A percentile compares a stretch with the other conserved stretches of the same genome.
Evolutionary conservation across 2,113 vertebrate genomes (phyloP).

Genomic region (Anoplopoma fimbria): DNA sequence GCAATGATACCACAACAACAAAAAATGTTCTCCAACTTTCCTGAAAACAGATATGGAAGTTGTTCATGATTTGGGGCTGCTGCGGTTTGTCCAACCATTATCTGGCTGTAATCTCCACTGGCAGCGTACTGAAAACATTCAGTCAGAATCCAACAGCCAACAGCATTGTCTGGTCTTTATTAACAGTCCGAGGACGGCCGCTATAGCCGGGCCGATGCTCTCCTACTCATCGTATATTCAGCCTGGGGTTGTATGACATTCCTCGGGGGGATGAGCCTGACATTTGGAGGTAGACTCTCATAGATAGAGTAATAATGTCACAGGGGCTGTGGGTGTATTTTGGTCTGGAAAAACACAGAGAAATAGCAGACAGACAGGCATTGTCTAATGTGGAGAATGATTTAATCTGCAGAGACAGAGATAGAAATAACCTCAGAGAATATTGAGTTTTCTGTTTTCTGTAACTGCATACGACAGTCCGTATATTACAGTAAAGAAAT

Average conservation of each 20-base stretch:
- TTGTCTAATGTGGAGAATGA: conserved; percentile 61
- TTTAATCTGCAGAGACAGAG: conserved; percentile 63
- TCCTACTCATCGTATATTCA: conserved; percentile 73
- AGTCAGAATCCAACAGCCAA: conserved; percentile 36
- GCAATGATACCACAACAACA: conserved; percentile 28
- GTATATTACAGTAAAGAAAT: conserved; percentile 5
- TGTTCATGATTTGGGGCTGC: conserved; percentile 25
- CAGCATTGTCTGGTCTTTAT: conserved; percentile 71
- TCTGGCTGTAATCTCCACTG: conserved; percentile 51
- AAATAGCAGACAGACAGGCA: conserved; percentile 47
- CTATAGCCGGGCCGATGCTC: conserved; percentile 26
- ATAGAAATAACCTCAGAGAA: conserved; percentile 56
- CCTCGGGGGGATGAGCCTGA: conserved; percentile 74
- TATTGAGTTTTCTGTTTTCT: conserved; percentile 58
- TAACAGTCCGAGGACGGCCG: conserved; percentile 59
- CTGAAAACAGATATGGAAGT: conserved; percentile 55
- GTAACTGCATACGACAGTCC: conserved; percentile 19
- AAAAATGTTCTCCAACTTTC: conserved; percentile 38
- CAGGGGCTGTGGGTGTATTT: conserved; percentile 64
- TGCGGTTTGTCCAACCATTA: conserved; percentile 36
- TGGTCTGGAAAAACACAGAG: conserved; percentile 45
- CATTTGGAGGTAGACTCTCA: conserved; percentile 78
- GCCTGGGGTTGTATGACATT: conserved; percentile 69
- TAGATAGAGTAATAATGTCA: conserved; percentile 79
- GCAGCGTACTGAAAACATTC: conserved; percentile 47